These are phyloP conservation scores for Datnioides undecimradiatus DNA, from an alignment of 2,113 vertebrate species.

Conservation along the genomic window DNA sequence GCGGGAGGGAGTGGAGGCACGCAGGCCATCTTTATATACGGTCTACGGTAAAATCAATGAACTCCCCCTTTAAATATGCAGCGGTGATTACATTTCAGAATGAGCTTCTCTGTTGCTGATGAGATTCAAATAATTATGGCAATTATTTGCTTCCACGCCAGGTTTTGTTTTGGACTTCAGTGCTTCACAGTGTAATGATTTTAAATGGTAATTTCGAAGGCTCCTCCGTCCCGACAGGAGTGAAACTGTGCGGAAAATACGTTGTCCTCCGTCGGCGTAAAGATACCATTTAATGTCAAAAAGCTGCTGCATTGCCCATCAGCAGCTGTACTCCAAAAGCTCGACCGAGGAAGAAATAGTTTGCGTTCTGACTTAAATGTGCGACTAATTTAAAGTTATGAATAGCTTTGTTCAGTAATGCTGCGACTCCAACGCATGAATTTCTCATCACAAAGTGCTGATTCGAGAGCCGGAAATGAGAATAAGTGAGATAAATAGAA, in stretches of 20 bases:
- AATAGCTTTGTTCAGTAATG: background rate
- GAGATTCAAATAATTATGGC: no score
- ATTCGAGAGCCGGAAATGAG: background rate
- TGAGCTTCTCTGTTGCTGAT: no score
- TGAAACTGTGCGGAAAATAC: background rate
- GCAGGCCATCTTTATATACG: no score
- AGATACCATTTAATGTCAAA: background rate
- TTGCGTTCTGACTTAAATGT: background rate
- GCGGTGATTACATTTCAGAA: background rate
- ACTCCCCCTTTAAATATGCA: background rate
- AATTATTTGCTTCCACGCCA: no score
- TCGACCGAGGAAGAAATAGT: background rate
- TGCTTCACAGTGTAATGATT: background rate
- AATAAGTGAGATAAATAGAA: slow-evolving; percentile 23
- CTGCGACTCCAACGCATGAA: background rate
- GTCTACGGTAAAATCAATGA: no score
- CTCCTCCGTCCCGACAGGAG: background rate
- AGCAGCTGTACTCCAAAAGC: background rate
- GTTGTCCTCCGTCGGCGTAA: background rate
- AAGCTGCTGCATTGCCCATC: background rate
- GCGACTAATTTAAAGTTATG: background rate
- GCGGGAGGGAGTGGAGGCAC: no score
- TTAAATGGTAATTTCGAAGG: background rate
- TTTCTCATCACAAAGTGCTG: slow-evolving; percentile 3
- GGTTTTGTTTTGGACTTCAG: background rate